A percentile compares a stretch with the other conserved stretches of the same genome.
These are phyloP conservation scores for Portevinia maculata DNA, from an alignment of 2,888 invertebrate species.

Conservation along the genomic window DNA sequence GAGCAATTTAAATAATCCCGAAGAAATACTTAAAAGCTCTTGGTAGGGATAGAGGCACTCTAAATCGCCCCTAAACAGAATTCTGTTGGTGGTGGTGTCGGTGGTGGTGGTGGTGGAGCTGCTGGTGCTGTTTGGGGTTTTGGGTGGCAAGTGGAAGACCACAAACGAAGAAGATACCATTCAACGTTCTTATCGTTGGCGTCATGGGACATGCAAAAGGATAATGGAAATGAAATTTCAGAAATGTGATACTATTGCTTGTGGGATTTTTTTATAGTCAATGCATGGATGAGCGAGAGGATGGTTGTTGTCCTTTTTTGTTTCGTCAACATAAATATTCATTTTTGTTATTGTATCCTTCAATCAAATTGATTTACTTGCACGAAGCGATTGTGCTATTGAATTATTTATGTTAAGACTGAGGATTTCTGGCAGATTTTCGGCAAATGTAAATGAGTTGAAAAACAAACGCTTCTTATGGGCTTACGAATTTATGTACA, in stretches of 20 bases:
- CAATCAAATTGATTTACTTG: slow-evolving; percentile 13
- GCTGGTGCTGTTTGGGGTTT: not conserved
- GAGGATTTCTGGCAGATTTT: not conserved
- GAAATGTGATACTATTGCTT: slow-evolving; percentile 66
- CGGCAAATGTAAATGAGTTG: too few species aligned
- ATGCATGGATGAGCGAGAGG: not conserved
- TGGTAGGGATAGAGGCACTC: slow-evolving; percentile 64
- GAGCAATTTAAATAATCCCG: slow-evolving; percentile 77
- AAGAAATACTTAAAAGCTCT: slow-evolving; percentile 69
- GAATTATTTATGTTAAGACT: slow-evolving; percentile 13
- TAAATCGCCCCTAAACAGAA: slow-evolving; percentile 69
- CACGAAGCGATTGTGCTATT: not conserved
- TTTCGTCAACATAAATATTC: slow-evolving; percentile 34
- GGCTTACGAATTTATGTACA: too few species aligned
- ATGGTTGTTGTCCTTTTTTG: not conserved
- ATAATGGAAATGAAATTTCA: slow-evolving; percentile 69
- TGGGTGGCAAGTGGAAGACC: slow-evolving; percentile 7
- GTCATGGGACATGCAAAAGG: slow-evolving; percentile 54
- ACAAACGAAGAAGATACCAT: slow-evolving; percentile 2
- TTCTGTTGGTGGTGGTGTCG: slow-evolving; percentile 30
- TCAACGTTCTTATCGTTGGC: slow-evolving; percentile 20
- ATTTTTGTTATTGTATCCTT: slow-evolving; percentile 43
- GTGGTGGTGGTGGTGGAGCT: not conserved
- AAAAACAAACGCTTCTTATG: too few species aligned
- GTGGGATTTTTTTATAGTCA: slow-evolving; percentile 19